Conservation (phyloP, 2,113 vertebrate genomes). For the Malurus elegans region DNA sequence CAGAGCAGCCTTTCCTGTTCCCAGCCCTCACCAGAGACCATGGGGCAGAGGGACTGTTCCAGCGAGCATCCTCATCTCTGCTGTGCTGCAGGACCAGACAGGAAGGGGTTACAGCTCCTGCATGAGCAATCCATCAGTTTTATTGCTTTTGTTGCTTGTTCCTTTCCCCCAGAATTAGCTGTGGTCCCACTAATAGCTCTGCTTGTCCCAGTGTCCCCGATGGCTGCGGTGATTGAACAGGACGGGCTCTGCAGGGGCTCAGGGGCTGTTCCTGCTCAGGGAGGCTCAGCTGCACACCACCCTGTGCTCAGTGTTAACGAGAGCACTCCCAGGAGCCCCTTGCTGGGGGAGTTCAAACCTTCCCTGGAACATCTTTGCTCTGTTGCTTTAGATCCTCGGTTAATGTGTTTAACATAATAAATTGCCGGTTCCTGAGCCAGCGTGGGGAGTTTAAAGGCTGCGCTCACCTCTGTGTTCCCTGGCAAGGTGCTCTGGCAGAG, state of each 20-base stretch:
- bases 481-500: neutral
- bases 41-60: neutral
- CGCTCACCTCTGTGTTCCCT: neutral
- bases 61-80: neutral
- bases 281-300: constrained; percentile 5
- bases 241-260: neutral
- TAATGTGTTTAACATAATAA: constrained; percentile 45
- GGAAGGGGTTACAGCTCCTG: constrained; percentile 2
- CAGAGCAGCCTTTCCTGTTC: neutral
- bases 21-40: neutral
- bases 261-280: constrained; percentile 1
- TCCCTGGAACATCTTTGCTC: constrained; percentile 20
- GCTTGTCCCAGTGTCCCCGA: constrained; percentile 6
- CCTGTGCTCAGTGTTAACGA: neutral
- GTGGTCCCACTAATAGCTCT: constrained; percentile 43
- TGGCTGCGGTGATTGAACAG: constrained; percentile 30
- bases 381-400: constrained; percentile 40
- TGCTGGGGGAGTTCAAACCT: constrained; percentile 22
- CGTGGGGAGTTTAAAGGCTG: neutral
- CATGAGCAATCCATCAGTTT: constrained; percentile 37
- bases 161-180: constrained; percentile 53
- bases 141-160: constrained; percentile 52
- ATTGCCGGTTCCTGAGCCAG: constrained; percentile 4
- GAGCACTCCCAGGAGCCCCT: constrained; percentile 41
- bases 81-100: neutral